Conservation (phyloP, 2,113 vertebrate species). For the Perognathus longimembris region DNA sequence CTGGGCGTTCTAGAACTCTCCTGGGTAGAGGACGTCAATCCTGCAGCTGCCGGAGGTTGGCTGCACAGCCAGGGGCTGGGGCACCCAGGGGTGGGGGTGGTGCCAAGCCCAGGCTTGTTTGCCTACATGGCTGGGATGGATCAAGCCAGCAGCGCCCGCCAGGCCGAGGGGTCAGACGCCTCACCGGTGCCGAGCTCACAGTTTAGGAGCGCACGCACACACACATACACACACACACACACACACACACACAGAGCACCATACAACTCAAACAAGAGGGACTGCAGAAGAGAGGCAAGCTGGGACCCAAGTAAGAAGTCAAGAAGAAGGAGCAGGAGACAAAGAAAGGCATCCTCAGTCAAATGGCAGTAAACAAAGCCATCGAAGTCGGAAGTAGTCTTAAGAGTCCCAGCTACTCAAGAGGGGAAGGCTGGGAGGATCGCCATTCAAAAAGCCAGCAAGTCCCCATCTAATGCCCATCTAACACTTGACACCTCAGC, state of each 20-base stretch:
- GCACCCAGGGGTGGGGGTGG: fast-evolving
- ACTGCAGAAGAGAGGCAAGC: not conserved
- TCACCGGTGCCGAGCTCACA: not conserved
- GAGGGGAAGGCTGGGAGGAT: too few species aligned
- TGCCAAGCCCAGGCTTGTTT: not conserved
- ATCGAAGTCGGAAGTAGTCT: not conserved
- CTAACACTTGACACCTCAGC: too few species aligned
- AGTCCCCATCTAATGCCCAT: too few species aligned
- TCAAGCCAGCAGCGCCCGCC: not conserved
- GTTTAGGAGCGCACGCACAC: not conserved
- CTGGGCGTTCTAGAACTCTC: not conserved
- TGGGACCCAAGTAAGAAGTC: not conserved
- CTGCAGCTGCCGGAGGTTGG: too few species aligned
- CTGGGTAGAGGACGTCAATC: not conserved
- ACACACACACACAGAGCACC: too few species aligned
- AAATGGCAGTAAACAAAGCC: not conserved
- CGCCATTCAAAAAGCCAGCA: too few species aligned
- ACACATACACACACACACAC: not conserved
- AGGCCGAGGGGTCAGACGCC: not conserved
- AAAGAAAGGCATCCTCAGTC: not conserved
- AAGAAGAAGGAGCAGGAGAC: not conserved
- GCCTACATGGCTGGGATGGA: not conserved
- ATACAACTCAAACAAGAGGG: too few species aligned
- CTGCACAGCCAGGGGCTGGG: too few species aligned
- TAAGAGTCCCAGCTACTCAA: too few species aligned